Evolutionary conservation across 2,797 vertebrate genomes (phyloP).

Genomic region (Caiman crocodilus): DNA sequence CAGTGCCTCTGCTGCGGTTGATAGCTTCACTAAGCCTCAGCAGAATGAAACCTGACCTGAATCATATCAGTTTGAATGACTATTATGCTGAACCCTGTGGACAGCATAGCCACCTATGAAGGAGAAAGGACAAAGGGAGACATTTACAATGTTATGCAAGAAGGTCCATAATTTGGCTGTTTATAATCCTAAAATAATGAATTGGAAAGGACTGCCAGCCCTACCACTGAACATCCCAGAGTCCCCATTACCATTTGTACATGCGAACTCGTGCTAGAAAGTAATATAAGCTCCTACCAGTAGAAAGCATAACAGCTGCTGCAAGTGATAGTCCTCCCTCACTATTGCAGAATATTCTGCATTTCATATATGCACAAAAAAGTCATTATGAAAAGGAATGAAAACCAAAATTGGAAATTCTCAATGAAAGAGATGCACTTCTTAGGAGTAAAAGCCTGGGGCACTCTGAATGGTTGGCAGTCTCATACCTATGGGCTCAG

Average conservation of each 20-base stretch:
- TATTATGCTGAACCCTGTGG: background rate
- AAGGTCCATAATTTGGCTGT: background rate
- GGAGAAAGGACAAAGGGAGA: constrained; percentile 1
- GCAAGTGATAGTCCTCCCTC: constrained; percentile 27
- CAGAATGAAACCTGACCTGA: constrained; percentile 34
- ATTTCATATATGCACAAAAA: constrained; percentile 11
- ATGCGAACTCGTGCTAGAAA: constrained; percentile 12
- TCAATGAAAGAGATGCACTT: constrained; percentile 18
- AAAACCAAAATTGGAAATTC: constrained; percentile 27
- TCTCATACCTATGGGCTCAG: constrained; percentile 21
- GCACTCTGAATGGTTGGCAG: background rate
- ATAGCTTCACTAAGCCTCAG: background rate
- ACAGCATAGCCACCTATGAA: background rate
- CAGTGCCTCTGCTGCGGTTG: constrained; percentile 3
- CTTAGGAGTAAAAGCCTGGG: background rate
- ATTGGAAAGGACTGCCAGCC: background rate
- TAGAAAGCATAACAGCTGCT: constrained; percentile 33
- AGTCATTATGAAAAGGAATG: background rate
- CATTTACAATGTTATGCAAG: background rate
- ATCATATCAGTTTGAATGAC: background rate
- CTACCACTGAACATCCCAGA: background rate
- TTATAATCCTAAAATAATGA: background rate
- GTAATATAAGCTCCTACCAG: background rate
- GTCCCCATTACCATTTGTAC: background rate
- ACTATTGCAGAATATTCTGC: constrained; percentile 17